Evolutionary conservation across 37 sponge, comb jelly and placozoan genomes (phyloP).

Genomic region (Spongilla lacustris): DNA sequence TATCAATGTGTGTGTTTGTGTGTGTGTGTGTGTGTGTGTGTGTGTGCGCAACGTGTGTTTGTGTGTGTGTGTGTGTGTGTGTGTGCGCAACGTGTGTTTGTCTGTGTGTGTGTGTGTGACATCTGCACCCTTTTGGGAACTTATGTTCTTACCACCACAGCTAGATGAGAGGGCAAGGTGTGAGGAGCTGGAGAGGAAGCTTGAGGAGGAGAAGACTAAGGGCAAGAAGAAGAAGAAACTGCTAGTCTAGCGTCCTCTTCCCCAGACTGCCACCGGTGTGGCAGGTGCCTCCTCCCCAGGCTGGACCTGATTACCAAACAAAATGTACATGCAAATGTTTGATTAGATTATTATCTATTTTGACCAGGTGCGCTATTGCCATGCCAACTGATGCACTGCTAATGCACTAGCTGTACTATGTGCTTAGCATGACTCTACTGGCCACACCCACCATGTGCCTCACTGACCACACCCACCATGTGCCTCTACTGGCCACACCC

Average conservation of each 20-base stretch:
- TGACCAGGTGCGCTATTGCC: not conserved
- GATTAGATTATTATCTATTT: not conserved
- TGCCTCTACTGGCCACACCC: no score
- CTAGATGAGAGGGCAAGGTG: slow-evolving; percentile 37
- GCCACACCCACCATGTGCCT: no score
- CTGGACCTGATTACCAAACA: not conserved
- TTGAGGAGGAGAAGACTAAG: slow-evolving; percentile 62
- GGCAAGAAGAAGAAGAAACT: slow-evolving; percentile 74
- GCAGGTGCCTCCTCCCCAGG: not conserved
- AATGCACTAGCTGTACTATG: no score
- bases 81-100: no score
- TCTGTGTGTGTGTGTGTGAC: no score
- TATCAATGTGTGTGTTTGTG: no score
- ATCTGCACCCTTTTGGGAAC: no score
- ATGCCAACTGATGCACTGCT: not conserved
- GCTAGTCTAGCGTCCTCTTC: slow-evolving; percentile 31
- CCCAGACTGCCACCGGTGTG: not conserved
- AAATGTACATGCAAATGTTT: not conserved
- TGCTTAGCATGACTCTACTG: no score
- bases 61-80: no score
- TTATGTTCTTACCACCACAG: not conserved
- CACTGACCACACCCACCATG: no score
- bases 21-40: no score
- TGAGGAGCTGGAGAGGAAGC: slow-evolving; percentile 65
- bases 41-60: no score